Base-by-base conservation (phyloP, 2,797 vertebrate species). In the Galago senegalensis region DNA sequence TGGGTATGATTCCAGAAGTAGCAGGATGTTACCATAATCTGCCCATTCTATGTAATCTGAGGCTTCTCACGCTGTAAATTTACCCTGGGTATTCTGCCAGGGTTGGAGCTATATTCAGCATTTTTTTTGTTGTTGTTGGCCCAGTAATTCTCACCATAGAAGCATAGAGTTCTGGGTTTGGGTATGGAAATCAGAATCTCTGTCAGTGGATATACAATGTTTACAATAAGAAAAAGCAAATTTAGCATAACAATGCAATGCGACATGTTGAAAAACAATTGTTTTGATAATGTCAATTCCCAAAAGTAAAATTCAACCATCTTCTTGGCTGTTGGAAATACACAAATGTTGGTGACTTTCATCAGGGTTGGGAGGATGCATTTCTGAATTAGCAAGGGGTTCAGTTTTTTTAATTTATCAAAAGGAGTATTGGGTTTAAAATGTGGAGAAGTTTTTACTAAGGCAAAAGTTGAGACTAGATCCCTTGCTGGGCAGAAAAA, bases 51-150 rank as follows among this genome's bases (percentile, higher is more conserved):
- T 91, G 75, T 69, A 81, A 92, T 93, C 37, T 40, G 89, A 95
- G 80, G 12, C 25, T 91, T 88, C 87, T 76, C 87, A 79, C 58
- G 94, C 90, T 63, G 14, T 81, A 93, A 93, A 93, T 92, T 86
- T 75, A 79, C 31, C 69, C 10, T 40, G 58, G 27, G 16, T 85
- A 95, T 95, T 69, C 72, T 92, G 83, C 72, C 91, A 86, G 43
- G 7, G 43, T 63, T 94, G 8, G 43, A n/a, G n/a, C 63, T 96
- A 49, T 84, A 94, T 87, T 94, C 76, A 43, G 65, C 43, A 49
- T 75, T 43, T 70, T 86, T 93, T 49, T 43, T 43, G 40, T 43
- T 43, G 40, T 49, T 49, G 40, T 49, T 49, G 70, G 76, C 60
- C 76, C 61, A 89, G 53, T 40, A 56, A 81, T 95, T 91, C 81